Evolutionary conservation across 2,797 vertebrate genomes (phyloP), one percentile per base, ranked within the genome.

Genomic region (Oryzias sinensis): DNA sequence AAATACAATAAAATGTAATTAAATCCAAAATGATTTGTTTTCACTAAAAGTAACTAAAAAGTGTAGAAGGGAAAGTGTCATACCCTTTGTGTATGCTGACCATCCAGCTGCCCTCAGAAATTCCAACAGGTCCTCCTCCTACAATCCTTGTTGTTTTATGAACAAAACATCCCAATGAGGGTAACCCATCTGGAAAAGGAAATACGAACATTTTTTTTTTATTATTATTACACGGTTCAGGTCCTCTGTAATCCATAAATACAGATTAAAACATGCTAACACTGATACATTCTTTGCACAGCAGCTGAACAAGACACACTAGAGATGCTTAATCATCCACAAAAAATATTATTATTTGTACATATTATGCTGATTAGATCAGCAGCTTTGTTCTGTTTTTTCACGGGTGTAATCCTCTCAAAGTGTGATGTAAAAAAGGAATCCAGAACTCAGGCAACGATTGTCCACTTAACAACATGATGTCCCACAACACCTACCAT

Each of bases 31-130:
- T 53, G 48, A 13, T 15, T 63, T 71, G 43, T 57, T 65, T 48
- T 67, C 53, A 58, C 48, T 57, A 37, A 37, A 37, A 37, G 33
- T 37, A 37, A 11, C 9, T 37, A 11, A 37, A 37, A 37, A 11
- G 33, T 37, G 27, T 53, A 5, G 42, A 43, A 18, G 54, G 47
- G 53, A 54, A 70, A 18, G 59, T 72, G 52, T 57, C 43, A 49
- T 88, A 94, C 92, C 92, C 90, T 88, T 86, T 93, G 63, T 92
- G 92, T 84, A 99, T 93, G 92, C 96, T 98, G 91, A 98, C 95
- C 95, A 99, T 96, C 97, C 97, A 99, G 85, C 94, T 93, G 51
- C 90, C 96, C 41, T 96, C 92, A 16, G 93, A 92, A 73, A 94
- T 94, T 75, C 87, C 91, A 51, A 95, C 83, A 55, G 93, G 94